Percentiles rank a stretch among this genome's conserved stretches.
phyloP scores from a whole-genome alignment of 2,888 invertebrate species.

The Chalcosyrphus nemorum region DNA sequence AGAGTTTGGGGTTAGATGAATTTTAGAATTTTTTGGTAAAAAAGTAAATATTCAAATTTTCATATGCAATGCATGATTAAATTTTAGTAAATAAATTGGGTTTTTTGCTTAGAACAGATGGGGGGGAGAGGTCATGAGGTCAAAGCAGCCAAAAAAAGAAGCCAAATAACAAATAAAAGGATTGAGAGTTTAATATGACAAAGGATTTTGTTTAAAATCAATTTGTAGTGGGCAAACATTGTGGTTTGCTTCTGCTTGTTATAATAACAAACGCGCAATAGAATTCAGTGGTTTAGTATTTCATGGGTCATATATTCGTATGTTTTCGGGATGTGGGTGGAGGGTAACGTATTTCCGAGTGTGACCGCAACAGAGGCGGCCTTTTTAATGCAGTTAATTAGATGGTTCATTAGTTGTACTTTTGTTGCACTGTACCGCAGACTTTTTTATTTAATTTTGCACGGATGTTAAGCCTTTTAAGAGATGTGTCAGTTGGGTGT shows the following conservation, averaged over 20 bases:
- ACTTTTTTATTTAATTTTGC: too few species aligned
- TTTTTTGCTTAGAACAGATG: conserved; percentile 5
- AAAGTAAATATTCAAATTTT: not conserved
- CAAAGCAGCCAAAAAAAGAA: not conserved
- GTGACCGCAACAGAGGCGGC: too few species aligned
- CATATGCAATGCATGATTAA: conserved; percentile 49
- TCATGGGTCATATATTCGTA: too few species aligned
- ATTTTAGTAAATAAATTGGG: conserved; percentile 58
- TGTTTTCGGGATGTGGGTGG: too few species aligned
- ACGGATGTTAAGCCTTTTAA: too few species aligned
- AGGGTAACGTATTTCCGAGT: too few species aligned
- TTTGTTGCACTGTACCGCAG: too few species aligned
- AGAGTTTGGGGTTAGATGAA: conserved; percentile 3
- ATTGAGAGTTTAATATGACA: not conserved
- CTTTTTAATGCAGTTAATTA: too few species aligned
- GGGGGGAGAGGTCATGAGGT: not conserved
- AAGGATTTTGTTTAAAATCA: not conserved
- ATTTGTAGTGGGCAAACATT: not conserved
- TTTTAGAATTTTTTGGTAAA: conserved; percentile 5
- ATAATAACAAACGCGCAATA: not conserved
- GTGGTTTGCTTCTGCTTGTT: not conserved
- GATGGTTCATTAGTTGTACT: too few species aligned
- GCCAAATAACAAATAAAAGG: conserved; percentile 32
- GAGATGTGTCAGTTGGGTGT: too few species aligned
- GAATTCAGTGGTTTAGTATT: not conserved